Percentiles rank a stretch among this genome's conserved stretches.
phyloP scores from a whole-genome alignment of 2,888 invertebrate genomes.

The Adela reaumurella region DNA sequence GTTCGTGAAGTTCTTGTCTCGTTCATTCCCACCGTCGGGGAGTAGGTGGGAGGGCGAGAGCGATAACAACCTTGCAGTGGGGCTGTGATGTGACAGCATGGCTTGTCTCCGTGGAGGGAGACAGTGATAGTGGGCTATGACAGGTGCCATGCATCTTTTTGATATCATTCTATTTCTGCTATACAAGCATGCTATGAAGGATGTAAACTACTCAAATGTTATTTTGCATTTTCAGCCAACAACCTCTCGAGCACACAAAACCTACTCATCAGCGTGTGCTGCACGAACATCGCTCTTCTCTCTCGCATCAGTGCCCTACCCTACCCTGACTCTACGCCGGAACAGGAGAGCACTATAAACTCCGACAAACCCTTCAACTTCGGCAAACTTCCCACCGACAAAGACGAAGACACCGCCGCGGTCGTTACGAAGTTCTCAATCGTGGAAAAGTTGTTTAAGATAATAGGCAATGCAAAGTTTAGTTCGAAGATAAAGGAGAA shows the following conservation, averaged over 20 bases:
- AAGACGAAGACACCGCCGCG: constrained; percentile 18
- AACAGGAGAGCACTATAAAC: constrained; percentile 31
- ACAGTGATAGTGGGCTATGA: too few relatives aligned
- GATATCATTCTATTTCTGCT: too few relatives aligned
- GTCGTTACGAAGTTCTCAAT: constrained; percentile 64
- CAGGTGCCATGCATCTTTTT: too few relatives aligned
- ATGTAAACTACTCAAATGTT: too few relatives aligned
- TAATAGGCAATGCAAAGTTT: constrained; percentile 68
- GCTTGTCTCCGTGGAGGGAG: too few relatives aligned
- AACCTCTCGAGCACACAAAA: constrained; percentile 61
- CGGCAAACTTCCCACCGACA: constrained; percentile 19
- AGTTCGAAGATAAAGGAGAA: constrained; percentile 73
- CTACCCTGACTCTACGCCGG: constrained; percentile 42
- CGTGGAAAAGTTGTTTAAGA: constrained; percentile 65
- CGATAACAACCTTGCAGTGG: too few relatives aligned
- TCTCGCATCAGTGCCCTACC: constrained; percentile 68
- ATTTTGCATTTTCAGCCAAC: constrained; percentile 50
- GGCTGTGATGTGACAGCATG: too few relatives aligned
- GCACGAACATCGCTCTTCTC: constrained; percentile 68
- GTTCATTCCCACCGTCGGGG: too few relatives aligned
- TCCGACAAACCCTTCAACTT: constrained; percentile 35
- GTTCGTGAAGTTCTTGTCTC: too few relatives aligned
- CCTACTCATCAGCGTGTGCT: constrained; percentile 64
- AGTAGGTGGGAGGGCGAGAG: too few relatives aligned
- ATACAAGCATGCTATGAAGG: too few relatives aligned